Conservation (phyloP, 2,888 invertebrate species). For the Drosophila gaucha region DNA sequence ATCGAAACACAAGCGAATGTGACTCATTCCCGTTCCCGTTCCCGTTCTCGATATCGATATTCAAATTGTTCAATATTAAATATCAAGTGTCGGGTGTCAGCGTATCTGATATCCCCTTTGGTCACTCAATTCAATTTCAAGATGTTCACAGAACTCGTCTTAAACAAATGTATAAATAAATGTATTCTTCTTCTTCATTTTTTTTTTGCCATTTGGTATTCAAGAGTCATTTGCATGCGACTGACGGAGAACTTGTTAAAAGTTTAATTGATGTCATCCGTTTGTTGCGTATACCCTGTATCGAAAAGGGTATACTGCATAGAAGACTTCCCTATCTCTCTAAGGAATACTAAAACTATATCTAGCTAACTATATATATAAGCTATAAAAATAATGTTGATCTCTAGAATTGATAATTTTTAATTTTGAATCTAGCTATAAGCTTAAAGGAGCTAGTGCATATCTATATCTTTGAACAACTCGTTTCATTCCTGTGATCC, state of each 20-base stretch:
- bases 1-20: not conserved
- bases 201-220: slow-evolving; percentile 15
- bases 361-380: too few species aligned
- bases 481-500: too few species aligned
- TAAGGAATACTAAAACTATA: not conserved
- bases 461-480: too few species aligned
- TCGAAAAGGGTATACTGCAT: not conserved
- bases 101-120: slow-evolving; percentile 1
- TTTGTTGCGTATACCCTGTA: not conserved
- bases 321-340: too few species aligned
- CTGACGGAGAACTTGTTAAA: slow-evolving; percentile 15
- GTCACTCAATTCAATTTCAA: not conserved
- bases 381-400: too few species aligned
- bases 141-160: slow-evolving; percentile 10
- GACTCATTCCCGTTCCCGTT: too few species aligned
- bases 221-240: slow-evolving; percentile 16
- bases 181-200: not conserved
- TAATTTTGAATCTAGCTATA: too few species aligned
- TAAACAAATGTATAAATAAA: not conserved
- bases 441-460: too few species aligned
- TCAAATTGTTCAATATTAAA: slow-evolving; percentile 3
- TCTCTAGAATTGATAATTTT: too few species aligned
- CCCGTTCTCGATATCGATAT: slow-evolving; percentile 4
- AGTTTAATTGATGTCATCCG: slow-evolving; percentile 18
- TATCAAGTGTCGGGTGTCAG: slow-evolving; percentile 6